Percentiles rank a stretch among this genome's conserved stretches.
Evolutionary conservation across 1,140 invertebrate species (phyloP).

Genomic region (Chionoecetes opilio): DNA sequence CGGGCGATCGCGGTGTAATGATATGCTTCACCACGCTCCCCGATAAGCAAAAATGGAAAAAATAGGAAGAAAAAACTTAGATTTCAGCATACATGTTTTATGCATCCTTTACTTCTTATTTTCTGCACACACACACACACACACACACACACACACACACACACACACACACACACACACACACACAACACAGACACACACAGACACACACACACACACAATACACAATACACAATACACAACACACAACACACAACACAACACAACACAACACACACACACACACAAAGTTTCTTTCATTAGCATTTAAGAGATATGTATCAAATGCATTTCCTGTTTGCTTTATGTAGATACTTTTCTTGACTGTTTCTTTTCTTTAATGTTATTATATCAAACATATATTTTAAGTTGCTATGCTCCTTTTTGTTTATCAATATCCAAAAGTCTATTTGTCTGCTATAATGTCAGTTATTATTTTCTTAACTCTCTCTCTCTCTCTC

Average conservation of each 20-base stretch:
- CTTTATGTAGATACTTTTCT: background rate
- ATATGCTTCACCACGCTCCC: background rate
- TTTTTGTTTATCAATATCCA: background rate
- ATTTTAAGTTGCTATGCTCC: too few species aligned
- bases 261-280: slow-evolving; percentile 56
- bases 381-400: too few species aligned
- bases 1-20: background rate
- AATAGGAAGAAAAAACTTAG: background rate
- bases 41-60: background rate
- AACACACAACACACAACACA: slow-evolving; percentile 32
- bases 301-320: background rate
- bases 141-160: slow-evolving; percentile 23
- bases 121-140: background rate
- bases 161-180: slow-evolving; percentile 37
- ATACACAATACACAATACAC: background rate
- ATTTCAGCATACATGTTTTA: background rate
- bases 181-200: slow-evolving; percentile 49
- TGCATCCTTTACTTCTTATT: background rate
- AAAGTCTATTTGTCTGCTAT: background rate
- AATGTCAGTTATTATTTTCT: background rate
- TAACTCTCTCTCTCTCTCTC: slow-evolving; percentile 52
- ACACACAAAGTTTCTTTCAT: background rate
- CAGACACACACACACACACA: slow-evolving; percentile 59
- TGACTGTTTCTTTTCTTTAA: too few species aligned
- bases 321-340: background rate